These are phyloP conservation scores for Solenopsis invicta DNA, from an alignment of 1,140 invertebrate genomes.

Conservation along the genomic window DNA sequence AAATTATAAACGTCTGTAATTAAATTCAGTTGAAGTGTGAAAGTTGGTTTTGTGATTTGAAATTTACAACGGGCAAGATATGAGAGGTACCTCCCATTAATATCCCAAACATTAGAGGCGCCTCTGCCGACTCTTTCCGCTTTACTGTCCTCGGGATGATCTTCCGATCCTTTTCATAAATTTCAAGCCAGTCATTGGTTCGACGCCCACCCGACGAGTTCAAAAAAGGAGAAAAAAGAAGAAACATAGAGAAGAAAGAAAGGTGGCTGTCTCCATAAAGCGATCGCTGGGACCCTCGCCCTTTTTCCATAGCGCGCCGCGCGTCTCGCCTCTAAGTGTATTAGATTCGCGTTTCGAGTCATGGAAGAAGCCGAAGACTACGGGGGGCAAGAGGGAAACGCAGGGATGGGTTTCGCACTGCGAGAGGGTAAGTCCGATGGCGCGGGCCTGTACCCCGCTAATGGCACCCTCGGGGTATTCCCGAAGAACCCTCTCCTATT, in stretches of 20 bases:
- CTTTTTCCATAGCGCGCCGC: conserved; percentile 73
- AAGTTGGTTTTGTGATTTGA: not conserved
- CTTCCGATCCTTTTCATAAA: conserved; percentile 68
- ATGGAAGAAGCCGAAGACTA: conserved; percentile 73
- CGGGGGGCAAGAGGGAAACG: conserved; percentile 57
- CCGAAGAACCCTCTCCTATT: conserved; percentile 85
- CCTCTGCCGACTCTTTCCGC: not conserved
- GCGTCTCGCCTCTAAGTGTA: conserved; percentile 81
- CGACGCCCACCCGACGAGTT: conserved; percentile 48
- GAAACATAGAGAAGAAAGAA: conserved; percentile 59
- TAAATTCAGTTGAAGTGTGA: conserved; percentile 13
- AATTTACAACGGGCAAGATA: conserved; percentile 24
- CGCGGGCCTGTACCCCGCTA: conserved; percentile 83
- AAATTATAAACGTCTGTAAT: not conserved
- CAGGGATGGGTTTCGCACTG: conserved; percentile 69
- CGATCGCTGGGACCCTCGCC: conserved; percentile 69
- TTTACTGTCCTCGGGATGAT: conserved; percentile 60
- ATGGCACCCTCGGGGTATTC: conserved; percentile 86
- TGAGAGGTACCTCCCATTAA: conserved; percentile 31
- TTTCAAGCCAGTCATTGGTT: conserved; percentile 73
- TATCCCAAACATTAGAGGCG: conserved; percentile 38
- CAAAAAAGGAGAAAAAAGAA: conserved; percentile 57
- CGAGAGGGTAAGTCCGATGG: conserved; percentile 74
- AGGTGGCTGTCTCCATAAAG: conserved; percentile 72
- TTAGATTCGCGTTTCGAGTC: conserved; percentile 80